A percentile compares a stretch with the other conserved stretches of the same genome.
These are phyloP conservation scores for Montipora sp. DNA, from an alignment of 64 coral and sea anemone species.

Conservation along the genomic window DNA sequence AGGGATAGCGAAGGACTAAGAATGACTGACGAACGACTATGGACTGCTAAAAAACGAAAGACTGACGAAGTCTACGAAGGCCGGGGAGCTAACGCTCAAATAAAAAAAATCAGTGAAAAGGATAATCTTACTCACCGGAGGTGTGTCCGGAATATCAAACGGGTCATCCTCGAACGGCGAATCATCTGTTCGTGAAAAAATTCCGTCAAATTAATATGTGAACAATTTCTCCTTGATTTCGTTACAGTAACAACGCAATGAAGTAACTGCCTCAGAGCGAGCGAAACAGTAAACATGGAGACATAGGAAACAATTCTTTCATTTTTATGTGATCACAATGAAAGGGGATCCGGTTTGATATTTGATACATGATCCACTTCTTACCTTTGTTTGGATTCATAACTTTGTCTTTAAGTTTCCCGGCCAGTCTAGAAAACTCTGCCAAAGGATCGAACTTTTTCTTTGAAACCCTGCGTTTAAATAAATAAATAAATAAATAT, in stretches of 20 bases:
- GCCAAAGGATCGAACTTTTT: conserved; percentile 93
- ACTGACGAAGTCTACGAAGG: neutral
- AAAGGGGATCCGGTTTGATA: neutral
- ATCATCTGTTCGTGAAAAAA: conserved; percentile 43
- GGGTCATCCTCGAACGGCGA: conserved; percentile 79
- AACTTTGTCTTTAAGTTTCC: conserved; percentile 94
- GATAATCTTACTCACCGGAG: conserved; percentile 59
- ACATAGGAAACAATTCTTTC: too few species aligned
- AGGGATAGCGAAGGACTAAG: neutral
- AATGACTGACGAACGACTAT: neutral
- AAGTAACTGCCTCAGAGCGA: too few species aligned
- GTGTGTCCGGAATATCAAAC: conserved; percentile 65
- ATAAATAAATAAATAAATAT: too few species aligned
- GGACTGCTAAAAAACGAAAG: neutral
- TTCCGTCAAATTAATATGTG: neutral
- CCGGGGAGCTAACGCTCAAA: neutral
- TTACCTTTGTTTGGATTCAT: conserved; percentile 89
- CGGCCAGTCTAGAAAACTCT: conserved; percentile 86
- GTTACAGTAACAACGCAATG: too few species aligned
- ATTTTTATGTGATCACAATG: too few species aligned
- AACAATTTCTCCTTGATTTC: too few species aligned
- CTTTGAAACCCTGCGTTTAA: conserved; percentile 68
- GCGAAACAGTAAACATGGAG: too few species aligned
- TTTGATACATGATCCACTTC: neutral
- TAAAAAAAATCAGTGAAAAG: too few species aligned